Base-by-base conservation (phyloP, 35 echinoderm and acorn worm genomes). In the Heliocidaris tuberculata region DNA sequence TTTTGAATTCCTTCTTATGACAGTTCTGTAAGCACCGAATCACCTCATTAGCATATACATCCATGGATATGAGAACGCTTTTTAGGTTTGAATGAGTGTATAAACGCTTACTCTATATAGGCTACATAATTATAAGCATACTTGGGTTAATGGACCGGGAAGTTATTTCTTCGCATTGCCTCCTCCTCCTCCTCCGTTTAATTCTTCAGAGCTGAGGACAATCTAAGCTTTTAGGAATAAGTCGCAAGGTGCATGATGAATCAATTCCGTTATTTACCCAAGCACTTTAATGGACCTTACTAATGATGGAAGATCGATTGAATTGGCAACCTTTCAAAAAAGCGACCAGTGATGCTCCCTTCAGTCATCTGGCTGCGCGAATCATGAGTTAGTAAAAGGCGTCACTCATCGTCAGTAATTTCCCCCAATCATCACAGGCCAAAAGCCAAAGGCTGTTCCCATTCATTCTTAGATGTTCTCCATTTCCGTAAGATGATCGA, bases 211-310 rank as follows among this genome's bases (percentile, higher is more conserved):
- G 65, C 27, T 27, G 27, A 21, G 65, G 21, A 78, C 65, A 78
- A 78, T 78, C 65, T n/a, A 21, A n/a, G 65, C 27, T n/a, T 78
- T 78, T 78, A n/a, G 65, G 65, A 78, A 78, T 78, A 78, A n/a
- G 65, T 78, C 17, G 65, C 65, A 78, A 78, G 65, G 19, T 78
- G 65, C 5, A 78, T 78, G 65, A 78, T 78, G 65, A 78, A 78
- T 78, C 65, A 78, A 78, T 78, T 19, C 65, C 21, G 19, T n/a
- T n/a, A 78, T 78, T 78, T n/a, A 19, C 65, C 21, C 21, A 21
- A 78, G 65, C 65, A 78, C 65, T 78, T 78, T 78, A 78, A 78
- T 78, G 65, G 65, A 78, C 65, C 65, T 78, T 78, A 78, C 65
- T 78, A 78, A 78, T 78, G 65, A 78, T 24, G 27, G 52, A 78